Percentiles rank a stretch among this genome's conserved stretches.
phyloP scores from a whole-genome alignment of 1,140 invertebrate genomes.

The Trachymyrmex septentrionalis region DNA sequence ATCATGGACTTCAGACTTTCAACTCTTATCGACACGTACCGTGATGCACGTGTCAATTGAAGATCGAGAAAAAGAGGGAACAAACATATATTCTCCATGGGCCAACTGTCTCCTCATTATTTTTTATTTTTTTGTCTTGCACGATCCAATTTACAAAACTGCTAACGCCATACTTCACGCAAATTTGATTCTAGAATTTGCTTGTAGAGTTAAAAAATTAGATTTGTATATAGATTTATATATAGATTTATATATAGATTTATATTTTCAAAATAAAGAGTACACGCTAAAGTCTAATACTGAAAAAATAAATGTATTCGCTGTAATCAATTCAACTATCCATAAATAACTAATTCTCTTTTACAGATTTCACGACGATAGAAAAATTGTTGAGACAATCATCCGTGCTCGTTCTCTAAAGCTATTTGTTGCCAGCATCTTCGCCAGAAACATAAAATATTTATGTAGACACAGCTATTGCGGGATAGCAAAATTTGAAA shows the following conservation, averaged over 20 bases:
- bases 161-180: neutral
- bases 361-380: neutral
- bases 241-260: too few relatives aligned
- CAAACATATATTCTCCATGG: slow-evolving; percentile 71
- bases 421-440: slow-evolving; percentile 26
- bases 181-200: neutral
- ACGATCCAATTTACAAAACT: slow-evolving; percentile 73
- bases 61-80: slow-evolving; percentile 54
- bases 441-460: slow-evolving; percentile 69
- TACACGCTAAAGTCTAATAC: neutral
- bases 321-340: neutral
- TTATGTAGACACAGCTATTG: slow-evolving; percentile 66
- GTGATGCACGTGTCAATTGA: slow-evolving; percentile 39
- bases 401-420: neutral
- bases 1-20: slow-evolving; percentile 27
- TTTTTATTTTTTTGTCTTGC: slow-evolving; percentile 62
- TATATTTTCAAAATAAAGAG: neutral
- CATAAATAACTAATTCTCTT: neutral
- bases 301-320: neutral
- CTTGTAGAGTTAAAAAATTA: slow-evolving; percentile 9
- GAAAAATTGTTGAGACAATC: slow-evolving; percentile 23
- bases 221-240: neutral
- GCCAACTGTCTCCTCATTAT: slow-evolving; percentile 64
- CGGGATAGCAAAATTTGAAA: slow-evolving; percentile 70
- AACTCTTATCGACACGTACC: slow-evolving; percentile 55